Evolutionary conservation across 2,797 vertebrate genomes (phyloP).

Genomic region (Micropoecilia bifurca): DNA sequence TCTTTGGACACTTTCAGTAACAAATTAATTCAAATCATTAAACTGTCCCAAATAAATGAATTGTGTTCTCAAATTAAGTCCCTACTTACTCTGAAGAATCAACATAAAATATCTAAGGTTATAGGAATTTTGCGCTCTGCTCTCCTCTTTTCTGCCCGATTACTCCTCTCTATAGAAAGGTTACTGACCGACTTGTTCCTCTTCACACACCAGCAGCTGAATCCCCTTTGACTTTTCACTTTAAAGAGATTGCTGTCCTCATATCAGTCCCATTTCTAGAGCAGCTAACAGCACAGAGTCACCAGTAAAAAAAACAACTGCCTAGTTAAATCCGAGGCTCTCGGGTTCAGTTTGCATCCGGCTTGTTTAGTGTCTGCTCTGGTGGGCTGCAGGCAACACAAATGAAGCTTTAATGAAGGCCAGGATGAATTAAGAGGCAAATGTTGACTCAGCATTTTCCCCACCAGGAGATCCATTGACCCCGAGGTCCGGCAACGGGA

Average conservation of each 20-base stretch:
- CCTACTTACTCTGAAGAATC: neutral
- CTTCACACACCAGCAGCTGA: neutral
- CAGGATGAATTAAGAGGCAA: slow-evolving; percentile 77
- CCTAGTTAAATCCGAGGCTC: slow-evolving; percentile 4
- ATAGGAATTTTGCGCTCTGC: neutral
- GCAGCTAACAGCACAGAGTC: neutral
- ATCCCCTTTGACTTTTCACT: neutral
- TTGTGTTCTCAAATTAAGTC: neutral
- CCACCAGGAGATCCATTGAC: slow-evolving; percentile 92
- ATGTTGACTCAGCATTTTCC: slow-evolving; percentile 90
- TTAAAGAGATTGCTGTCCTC: neutral
- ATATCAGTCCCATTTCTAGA: neutral
- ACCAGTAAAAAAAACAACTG: neutral
- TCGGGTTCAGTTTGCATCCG: slow-evolving; percentile 19
- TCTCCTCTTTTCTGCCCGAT: neutral
- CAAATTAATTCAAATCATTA: neutral
- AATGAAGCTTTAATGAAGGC: slow-evolving; percentile 73
- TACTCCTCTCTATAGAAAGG: neutral
- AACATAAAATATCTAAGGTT: neutral
- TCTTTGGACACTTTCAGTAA: neutral
- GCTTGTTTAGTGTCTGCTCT: slow-evolving; percentile 46
- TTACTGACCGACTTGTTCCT: neutral
- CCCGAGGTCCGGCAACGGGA: slow-evolving; percentile 88
- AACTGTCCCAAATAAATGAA: neutral
- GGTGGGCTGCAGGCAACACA: slow-evolving; percentile 39